Percentiles rank a stretch among this genome's conserved stretches.
These are phyloP conservation scores for Ophiothrix spiculata DNA, from an alignment of 35 echinoderm and acorn worm species.

Conservation along the genomic window DNA sequence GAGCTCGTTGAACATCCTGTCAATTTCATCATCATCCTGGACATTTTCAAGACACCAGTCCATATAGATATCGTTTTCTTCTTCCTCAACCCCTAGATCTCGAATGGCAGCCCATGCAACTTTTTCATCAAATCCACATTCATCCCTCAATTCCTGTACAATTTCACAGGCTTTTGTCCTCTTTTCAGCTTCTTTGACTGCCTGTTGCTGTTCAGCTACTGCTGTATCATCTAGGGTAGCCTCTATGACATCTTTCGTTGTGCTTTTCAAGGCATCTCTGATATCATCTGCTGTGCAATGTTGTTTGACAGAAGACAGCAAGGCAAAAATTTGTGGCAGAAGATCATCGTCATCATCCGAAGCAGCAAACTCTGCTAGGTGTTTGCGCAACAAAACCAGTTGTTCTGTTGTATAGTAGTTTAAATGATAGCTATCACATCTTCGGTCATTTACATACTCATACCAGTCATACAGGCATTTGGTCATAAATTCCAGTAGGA, in stretches of 20 bases:
- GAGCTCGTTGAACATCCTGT: background rate
- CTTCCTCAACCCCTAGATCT: background rate
- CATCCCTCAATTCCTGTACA: background rate
- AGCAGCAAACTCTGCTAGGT: background rate
- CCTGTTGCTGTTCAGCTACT: background rate
- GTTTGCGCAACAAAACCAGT: constrained; percentile 8
- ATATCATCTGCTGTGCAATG: constrained; percentile 11
- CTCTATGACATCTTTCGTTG: background rate
- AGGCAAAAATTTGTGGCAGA: background rate
- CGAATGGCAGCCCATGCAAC: background rate
- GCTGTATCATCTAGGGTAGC: background rate
- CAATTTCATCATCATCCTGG: background rate
- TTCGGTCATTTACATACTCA: constrained; percentile 16
- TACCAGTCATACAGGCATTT: constrained; percentile 15
- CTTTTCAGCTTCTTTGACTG: background rate
- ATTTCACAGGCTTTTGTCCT: background rate
- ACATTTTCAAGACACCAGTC: background rate
- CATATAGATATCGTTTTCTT: background rate
- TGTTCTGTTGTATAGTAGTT: constrained; percentile 33
- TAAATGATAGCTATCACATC: constrained; percentile 17
- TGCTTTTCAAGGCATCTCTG: background rate
- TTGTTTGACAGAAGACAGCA: background rate
- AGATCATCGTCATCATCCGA: background rate
- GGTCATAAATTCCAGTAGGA: constrained; percentile 1
- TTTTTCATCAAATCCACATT: background rate